phyloP scores from a whole-genome alignment of 2,113 vertebrate species.

The Callocephalon fimbriatum region DNA sequence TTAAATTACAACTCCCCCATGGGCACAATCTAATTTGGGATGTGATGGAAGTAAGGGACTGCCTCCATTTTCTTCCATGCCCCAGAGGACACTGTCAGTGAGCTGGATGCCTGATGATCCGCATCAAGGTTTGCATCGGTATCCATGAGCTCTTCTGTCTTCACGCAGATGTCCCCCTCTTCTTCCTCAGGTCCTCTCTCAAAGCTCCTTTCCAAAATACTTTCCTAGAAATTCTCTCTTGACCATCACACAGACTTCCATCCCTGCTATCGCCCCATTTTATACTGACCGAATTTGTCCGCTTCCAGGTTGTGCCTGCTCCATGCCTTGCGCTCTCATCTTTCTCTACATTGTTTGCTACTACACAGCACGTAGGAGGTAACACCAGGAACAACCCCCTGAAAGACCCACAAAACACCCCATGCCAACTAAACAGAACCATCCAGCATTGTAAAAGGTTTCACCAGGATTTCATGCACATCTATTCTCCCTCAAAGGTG shows the following conservation, averaged over 20 bases:
- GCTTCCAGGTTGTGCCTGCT: neutral
- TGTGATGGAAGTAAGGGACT: neutral
- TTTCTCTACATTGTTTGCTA: neutral
- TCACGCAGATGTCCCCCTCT: neutral
- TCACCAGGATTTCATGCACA: neutral
- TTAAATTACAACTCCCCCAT: conserved; percentile 33
- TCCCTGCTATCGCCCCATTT: neutral
- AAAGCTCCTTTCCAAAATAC: neutral
- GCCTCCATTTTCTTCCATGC: neutral
- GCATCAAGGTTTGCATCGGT: neutral
- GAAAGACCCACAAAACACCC: neutral
- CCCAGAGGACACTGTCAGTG: neutral
- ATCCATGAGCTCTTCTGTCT: neutral
- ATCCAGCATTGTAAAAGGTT: neutral
- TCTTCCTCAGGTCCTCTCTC: neutral
- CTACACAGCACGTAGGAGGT: neutral
- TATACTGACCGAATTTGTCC: neutral
- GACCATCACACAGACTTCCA: neutral
- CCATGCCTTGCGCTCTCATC: accelerated
- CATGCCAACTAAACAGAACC: neutral
- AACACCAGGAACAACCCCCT: neutral
- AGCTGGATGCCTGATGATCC: neutral
- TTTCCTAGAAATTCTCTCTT: neutral
- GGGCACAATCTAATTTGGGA: conserved; percentile 26
- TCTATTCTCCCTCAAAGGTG: neutral